Percentiles rank a stretch among this genome's conserved stretches.
Evolutionary conservation across 2,888 invertebrate genomes (phyloP).

Genomic region (Andrena minutula): DNA sequence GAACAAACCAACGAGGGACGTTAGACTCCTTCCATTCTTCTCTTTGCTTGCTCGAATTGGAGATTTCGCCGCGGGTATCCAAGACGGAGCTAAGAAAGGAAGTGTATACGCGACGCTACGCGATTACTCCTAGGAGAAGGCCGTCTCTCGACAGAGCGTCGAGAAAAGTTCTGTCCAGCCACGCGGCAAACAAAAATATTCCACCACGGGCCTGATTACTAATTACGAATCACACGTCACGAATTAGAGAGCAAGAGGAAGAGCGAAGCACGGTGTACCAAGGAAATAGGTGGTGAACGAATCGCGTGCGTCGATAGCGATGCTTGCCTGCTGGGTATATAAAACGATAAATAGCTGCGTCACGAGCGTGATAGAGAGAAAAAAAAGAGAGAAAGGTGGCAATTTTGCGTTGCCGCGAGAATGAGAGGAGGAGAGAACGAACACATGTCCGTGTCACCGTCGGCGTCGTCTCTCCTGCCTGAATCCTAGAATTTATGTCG

Average conservation of each 20-base stretch:
- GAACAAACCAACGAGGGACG: conserved; percentile 45
- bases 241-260: conserved; percentile 17
- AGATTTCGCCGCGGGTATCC: conserved; percentile 80
- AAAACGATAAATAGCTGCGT: conserved; percentile 80
- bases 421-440: conserved; percentile 59
- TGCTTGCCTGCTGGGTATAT: conserved; percentile 75
- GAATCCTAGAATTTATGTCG: conserved; percentile 83
- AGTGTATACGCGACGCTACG: conserved; percentile 14
- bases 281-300: conserved; percentile 50
- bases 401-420: conserved; percentile 53
- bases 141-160: conserved; percentile 9
- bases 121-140: conserved; percentile 7
- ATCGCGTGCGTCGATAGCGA: conserved; percentile 57
- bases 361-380: conserved; percentile 66
- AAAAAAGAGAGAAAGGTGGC: conserved; percentile 53
- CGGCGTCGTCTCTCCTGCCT: conserved; percentile 79
- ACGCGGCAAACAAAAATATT: not conserved
- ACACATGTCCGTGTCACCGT: conserved; percentile 84
- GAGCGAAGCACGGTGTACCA: conserved; percentile 47
- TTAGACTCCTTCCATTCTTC: conserved; percentile 50
- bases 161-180: not conserved
- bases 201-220: not conserved
- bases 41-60: conserved; percentile 75
- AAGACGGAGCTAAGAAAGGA: conserved; percentile 45
- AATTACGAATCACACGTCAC: no score